These are phyloP conservation scores for Globicephala melas DNA, from an alignment of 2,113 vertebrate genomes.

Conservation along the genomic window DNA sequence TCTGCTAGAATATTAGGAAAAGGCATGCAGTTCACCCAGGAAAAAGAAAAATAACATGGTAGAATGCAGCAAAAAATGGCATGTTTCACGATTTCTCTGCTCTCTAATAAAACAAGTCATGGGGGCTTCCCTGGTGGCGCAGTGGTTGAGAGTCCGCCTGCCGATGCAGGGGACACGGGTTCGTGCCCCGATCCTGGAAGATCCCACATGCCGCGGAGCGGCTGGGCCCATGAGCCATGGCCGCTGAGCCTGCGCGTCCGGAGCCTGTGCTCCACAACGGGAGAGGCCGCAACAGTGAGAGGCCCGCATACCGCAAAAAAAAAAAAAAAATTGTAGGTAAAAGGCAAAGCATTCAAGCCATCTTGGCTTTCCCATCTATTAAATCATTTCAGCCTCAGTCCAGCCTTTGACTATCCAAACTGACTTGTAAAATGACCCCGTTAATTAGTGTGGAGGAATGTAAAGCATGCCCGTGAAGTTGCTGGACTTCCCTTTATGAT, in stretches of 20 bases:
- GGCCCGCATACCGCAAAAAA: accelerated
- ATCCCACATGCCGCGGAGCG: too few relatives aligned
- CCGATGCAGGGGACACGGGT: too few relatives aligned
- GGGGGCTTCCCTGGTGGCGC: too few relatives aligned
- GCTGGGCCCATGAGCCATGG: too few relatives aligned
- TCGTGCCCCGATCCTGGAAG: too few relatives aligned
- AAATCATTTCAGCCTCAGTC: neutral
- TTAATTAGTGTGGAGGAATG: neutral
- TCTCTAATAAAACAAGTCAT: neutral
- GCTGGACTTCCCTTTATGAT: neutral
- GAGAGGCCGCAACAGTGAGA: too few relatives aligned
- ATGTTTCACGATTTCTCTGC: neutral
- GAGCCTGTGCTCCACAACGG: too few relatives aligned
- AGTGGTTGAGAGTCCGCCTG: too few relatives aligned
- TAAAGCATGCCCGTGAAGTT: accelerated
- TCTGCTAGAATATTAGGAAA: neutral
- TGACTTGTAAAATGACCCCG: neutral
- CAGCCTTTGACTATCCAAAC: neutral
- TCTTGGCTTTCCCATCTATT: neutral
- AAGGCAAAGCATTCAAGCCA: neutral
- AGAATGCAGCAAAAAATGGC: accelerated
- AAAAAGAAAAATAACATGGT: neutral
- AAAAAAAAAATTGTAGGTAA: neutral
- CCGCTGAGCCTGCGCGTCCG: too few relatives aligned
- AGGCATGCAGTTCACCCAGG: neutral